Base-by-base conservation (phyloP, 2,113 vertebrate genomes). In the Columba janthina region DNA sequence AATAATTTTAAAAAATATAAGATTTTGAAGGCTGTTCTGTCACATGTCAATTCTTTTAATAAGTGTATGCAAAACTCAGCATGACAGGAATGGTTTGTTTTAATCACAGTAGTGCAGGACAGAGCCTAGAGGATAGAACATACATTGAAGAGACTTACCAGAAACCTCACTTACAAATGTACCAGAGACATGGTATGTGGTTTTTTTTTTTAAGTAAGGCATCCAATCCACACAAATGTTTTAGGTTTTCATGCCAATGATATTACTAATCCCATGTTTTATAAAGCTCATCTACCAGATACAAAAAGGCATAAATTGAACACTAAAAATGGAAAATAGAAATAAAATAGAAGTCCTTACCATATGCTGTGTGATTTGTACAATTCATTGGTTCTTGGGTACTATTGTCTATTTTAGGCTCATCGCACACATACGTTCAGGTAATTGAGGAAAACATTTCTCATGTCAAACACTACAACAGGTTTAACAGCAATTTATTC, bases 371-470 rank as follows among this genome's bases (percentile, higher is more conserved):
- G 64, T 94, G 98, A 94, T 99, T 99, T 87, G 97, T 98, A 97
- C 99, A 99, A 92, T 98, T 99, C 96, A 99, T 98, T 60, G 99
- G 99, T 91, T 99, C 99, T 97, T 99, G 99, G 8, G 99, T 99
- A 32, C 97, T 97, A 80, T 99, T 98, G 66, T 99, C 98, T 94
- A 99, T 99, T 98, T 98, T 98, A 32, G 99, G 99, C 51, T 98
- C 97, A 70, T 98, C 98, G 40, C 99, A 99, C 74, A 98, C 96
- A 98, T 99, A 99, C 95, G 97, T 98, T 96, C 81, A 92, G 94
- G 82, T 94, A 98, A 99, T 98, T 98, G 99, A 99, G 98, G 98
- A 98, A 97, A 97, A 89, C 51, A 71, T 62, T 82, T 64, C 62
- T 87, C 74, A 58, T 48, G 80, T 71, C 57, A 89, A 94, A 78